These are phyloP conservation scores for Chaetodon trifasciatus DNA, from an alignment of 2,797 vertebrate genomes.

Conservation along the genomic window DNA sequence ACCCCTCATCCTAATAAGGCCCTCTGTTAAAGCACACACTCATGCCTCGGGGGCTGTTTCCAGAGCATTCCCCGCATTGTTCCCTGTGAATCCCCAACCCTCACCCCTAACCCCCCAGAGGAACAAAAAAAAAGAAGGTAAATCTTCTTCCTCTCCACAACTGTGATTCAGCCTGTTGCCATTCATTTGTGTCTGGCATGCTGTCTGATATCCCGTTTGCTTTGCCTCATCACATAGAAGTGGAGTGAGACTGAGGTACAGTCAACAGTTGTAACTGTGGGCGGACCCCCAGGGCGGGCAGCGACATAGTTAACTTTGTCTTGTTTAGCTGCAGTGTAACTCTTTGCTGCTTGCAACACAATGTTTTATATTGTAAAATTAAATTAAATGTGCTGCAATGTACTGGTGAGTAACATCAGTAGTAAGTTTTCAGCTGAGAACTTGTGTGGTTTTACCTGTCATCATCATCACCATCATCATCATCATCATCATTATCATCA, in stretches of 20 bases:
- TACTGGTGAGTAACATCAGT: background rate
- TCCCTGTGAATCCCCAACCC: conserved; percentile 35
- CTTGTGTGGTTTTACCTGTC: conserved; percentile 17
- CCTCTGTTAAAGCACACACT: conserved; percentile 66
- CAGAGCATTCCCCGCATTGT: conserved; percentile 80
- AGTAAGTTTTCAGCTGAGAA: conserved; percentile 4
- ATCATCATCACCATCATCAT: background rate
- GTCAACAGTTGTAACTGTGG: conserved; percentile 20
- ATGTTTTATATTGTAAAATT: background rate
- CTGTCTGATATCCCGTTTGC: conserved; percentile 32
- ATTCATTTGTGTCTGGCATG: conserved; percentile 49
- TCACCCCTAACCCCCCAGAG: background rate
- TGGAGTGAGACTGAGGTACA: conserved; percentile 21
- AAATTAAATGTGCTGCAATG: background rate
- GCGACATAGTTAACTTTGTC: background rate
- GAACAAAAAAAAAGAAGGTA: conserved; percentile 10
- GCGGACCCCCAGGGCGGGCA: background rate
- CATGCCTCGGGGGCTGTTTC: conserved; percentile 76
- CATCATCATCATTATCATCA: background rate
- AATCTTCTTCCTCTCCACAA: conserved; percentile 27
- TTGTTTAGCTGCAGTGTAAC: background rate
- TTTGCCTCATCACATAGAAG: conserved; percentile 23
- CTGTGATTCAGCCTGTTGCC: conserved; percentile 58
- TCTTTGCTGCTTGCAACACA: background rate
- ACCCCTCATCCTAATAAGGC: conserved; percentile 77